Base-by-base conservation (phyloP, 2,888 invertebrate species). In the Malthinus flaveolus region DNA sequence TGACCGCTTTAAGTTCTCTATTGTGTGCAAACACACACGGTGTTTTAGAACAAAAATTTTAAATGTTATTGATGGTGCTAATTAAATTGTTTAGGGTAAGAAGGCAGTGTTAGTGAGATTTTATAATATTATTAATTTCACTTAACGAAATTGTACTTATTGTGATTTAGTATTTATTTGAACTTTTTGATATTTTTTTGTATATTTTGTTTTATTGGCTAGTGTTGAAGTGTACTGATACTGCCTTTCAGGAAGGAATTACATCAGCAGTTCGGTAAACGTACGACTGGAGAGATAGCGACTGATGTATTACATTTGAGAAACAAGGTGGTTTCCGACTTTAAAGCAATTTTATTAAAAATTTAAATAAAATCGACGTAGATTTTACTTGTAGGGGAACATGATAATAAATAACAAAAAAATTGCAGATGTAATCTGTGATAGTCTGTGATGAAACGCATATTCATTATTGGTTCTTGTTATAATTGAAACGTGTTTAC, bases 381-480 rank as follows among this genome's bases (percentile, higher is more conserved):
- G 45, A 55, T 57, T 47, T 48, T 52, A 47, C 47, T 59, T 33
- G 58, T 66, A 65, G 63, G 63, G 13, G 63, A 62, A 63, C 60
- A 61, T 59, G 61, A 64, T 66, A 66, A 66, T 59, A 53, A 61
- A 59, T 69, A 75, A 75, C 76, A 76, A 54, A 71, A 70, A 71
- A 74, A 76, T 77, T 78, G 73, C 78, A 78, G 78, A 78, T 76
- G 66, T 71, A 72, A 74, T 77, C 76, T 78, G 78, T 76, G 76
- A 77, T 78, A 77, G 72, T 72, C 75, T 77, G 77, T 77, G 77
- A 77, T 77, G 75, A 73, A 74, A 70, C 39, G 54, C 61, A 57
- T 61, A 58, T 61, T 58, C 58, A 56, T 54, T 51, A 60, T 62
- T 60, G 62, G 62, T 64, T 60, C 55, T 65, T 55, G 50, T 64